These are phyloP conservation scores for Cephus runcator DNA, from an alignment of 2,888 invertebrate species.

Conservation along the genomic window DNA sequence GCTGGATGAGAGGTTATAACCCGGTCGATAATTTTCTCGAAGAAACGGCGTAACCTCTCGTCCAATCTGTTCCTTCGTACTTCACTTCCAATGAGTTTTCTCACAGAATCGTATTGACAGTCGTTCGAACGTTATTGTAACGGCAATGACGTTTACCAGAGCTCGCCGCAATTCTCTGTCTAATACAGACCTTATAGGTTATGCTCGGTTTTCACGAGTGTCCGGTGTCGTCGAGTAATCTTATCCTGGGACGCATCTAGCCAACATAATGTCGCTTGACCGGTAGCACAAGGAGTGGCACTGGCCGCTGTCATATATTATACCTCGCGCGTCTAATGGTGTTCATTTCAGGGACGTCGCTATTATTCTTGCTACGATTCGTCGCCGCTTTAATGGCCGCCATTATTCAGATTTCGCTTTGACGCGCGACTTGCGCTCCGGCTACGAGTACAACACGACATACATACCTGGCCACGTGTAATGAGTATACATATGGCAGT, in stretches of 20 bases:
- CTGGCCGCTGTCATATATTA: conserved; percentile 32
- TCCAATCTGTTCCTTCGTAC: too few relatives aligned
- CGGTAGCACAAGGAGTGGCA: conserved; percentile 46
- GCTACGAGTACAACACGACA: not conserved
- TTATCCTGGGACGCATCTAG: conserved; percentile 47
- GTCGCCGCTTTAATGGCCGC: conserved; percentile 1
- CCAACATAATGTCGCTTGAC: conserved; percentile 47
- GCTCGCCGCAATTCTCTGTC: conserved; percentile 25
- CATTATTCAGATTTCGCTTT: not conserved
- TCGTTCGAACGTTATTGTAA: not conserved
- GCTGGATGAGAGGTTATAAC: not conserved
- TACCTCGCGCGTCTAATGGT: conserved; percentile 4
- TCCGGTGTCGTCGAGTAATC: conserved; percentile 54
- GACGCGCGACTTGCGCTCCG: not conserved
- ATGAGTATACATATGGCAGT: not conserved
- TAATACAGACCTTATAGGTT: conserved; percentile 42
- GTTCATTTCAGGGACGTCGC: conserved; percentile 6
- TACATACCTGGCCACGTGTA: not conserved
- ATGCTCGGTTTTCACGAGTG: conserved; percentile 54
- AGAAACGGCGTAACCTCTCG: not conserved
- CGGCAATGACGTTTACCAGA: conserved; percentile 20
- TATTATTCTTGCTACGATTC: conserved; percentile 5
- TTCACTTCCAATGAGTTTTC: fast-evolving
- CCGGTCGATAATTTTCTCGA: not conserved
- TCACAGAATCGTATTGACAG: fast-evolving